These are phyloP conservation scores for Arvicanthis niloticus DNA, from an alignment of 2,113 vertebrate genomes.

Conservation along the genomic window DNA sequence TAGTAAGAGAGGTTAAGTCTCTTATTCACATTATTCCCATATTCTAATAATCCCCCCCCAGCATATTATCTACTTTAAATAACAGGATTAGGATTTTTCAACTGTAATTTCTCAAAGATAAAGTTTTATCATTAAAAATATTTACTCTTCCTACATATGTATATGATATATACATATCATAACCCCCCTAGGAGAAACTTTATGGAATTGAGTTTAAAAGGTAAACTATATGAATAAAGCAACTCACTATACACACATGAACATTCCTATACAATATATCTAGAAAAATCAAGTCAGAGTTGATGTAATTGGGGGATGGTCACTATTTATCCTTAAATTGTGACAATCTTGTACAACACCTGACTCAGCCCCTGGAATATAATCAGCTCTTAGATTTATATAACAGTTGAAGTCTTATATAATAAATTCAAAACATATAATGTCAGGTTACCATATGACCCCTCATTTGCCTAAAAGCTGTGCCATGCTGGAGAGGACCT, in stretches of 20 bases:
- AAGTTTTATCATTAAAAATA: slow-evolving; percentile 35
- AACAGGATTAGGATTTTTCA: background rate
- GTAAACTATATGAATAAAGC: background rate
- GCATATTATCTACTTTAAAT: background rate
- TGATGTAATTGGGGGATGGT: background rate
- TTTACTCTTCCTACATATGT: slow-evolving; percentile 23
- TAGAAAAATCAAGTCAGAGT: background rate
- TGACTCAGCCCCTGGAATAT: background rate
- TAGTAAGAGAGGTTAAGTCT: background rate
- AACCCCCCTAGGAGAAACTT: slow-evolving; percentile 5
- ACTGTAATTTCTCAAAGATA: slow-evolving; percentile 47
- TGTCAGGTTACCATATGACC: background rate
- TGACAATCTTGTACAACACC: background rate
- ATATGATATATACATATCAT: too few relatives aligned
- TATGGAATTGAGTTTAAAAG: background rate
- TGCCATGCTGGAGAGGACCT: background rate
- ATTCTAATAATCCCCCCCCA: background rate
- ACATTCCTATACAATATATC: background rate
- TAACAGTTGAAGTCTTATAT: background rate
- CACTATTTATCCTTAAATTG: background rate
- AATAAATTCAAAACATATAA: background rate
- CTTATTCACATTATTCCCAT: slow-evolving; percentile 1
- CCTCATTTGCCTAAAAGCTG: slow-evolving; percentile 42
- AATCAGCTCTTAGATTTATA: slow-evolving; percentile 20
- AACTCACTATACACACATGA: background rate